Conservation (phyloP, 2,113 vertebrate genomes). For the Anser cygnoides region DNA sequence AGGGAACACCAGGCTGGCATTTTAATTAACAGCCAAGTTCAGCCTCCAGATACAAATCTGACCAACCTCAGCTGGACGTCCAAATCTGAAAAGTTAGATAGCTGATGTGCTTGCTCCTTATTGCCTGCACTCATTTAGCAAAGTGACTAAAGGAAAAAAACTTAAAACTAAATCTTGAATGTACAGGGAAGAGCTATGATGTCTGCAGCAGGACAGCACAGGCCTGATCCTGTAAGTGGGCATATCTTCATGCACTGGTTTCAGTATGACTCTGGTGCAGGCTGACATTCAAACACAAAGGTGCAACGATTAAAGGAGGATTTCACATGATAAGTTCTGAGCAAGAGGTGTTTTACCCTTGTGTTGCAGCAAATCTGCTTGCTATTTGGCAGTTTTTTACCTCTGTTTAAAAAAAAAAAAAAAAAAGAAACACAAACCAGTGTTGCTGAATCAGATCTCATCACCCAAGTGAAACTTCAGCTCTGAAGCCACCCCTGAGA, state of each 20-base stretch:
- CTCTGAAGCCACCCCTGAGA: constrained; percentile 9
- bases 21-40: background rate
- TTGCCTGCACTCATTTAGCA: background rate
- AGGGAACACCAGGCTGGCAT: background rate
- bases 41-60: background rate
- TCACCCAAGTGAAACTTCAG: constrained; percentile 14
- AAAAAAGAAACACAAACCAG: background rate
- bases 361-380: background rate
- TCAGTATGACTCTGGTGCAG: background rate
- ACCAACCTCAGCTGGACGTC: background rate
- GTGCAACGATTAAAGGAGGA: background rate
- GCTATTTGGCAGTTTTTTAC: background rate
- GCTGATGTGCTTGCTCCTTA: background rate
- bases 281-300: background rate
- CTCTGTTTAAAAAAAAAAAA: background rate
- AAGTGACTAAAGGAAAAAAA: background rate
- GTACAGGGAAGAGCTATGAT: background rate
- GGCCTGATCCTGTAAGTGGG: background rate
- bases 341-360: background rate
- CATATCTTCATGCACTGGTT: accelerated
- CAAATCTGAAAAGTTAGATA: background rate
- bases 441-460: constrained; percentile 22
- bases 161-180: background rate
- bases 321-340: background rate
- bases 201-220: background rate